Evolutionary conservation across 1,140 invertebrate genomes (phyloP).

Genomic region (Temnothorax nylanderi): DNA sequence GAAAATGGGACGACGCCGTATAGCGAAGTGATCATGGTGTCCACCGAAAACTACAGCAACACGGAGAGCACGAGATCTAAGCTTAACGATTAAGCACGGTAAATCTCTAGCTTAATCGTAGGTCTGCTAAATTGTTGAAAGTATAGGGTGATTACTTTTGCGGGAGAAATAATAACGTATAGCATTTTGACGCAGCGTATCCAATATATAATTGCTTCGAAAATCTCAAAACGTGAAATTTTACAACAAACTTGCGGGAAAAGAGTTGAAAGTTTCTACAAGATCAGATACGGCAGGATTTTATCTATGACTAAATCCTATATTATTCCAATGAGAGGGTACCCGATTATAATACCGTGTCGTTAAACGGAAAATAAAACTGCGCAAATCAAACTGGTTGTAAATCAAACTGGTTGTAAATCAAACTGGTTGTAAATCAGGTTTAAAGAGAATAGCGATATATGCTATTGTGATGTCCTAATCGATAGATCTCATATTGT

Average conservation of each 20-base stretch:
- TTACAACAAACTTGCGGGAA: background rate
- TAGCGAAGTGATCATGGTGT: background rate
- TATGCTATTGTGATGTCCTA: background rate
- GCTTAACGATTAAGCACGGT: background rate
- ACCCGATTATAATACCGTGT: background rate
- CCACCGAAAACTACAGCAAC: background rate
- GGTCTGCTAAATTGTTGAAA: constrained; percentile 32
- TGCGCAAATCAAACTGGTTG: background rate
- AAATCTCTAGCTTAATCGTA: constrained; percentile 25
- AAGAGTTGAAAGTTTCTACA: background rate
- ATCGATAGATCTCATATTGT: background rate
- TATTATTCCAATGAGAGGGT: background rate
- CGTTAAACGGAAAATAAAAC: background rate
- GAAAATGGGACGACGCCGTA: constrained; percentile 56
- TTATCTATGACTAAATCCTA: background rate
- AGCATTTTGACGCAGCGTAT: background rate
- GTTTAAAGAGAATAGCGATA: background rate
- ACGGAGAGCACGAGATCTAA: background rate
- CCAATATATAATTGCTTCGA: background rate
- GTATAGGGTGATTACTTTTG: constrained; percentile 1
- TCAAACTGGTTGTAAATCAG: background rate
- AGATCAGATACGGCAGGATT: background rate
- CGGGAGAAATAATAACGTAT: background rate
- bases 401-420: background rate
- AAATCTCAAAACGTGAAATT: background rate